phyloP scores from a whole-genome alignment of 1,140 invertebrate species.

The Ylistrum balloti region DNA sequence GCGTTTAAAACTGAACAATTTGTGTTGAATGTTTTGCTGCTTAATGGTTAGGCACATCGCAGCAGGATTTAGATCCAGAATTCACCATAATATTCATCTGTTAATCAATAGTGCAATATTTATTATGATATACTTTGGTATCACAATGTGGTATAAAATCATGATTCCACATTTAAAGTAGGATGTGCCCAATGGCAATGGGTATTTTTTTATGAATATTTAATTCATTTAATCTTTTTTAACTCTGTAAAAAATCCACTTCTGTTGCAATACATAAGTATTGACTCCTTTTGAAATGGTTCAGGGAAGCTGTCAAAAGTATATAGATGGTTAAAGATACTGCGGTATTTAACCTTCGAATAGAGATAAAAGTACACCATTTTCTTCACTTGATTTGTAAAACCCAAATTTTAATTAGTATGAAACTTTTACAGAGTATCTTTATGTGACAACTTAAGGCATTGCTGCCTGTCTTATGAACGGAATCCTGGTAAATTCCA shows the following conservation, averaged over 20 bases:
- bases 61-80: too few relatives aligned
- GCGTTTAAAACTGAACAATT: too few relatives aligned
- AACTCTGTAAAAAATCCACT: neutral
- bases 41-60: too few relatives aligned
- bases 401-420: neutral
- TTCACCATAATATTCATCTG: too few relatives aligned
- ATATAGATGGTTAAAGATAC: neutral
- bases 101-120: too few relatives aligned
- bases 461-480: neutral
- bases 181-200: neutral
- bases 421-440: constrained; percentile 6
- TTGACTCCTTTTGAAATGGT: neutral
- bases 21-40: too few relatives aligned
- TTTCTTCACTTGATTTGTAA: neutral
- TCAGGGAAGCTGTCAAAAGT: neutral
- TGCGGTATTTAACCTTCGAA: neutral
- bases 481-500: neutral
- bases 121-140: too few relatives aligned
- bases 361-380: neutral
- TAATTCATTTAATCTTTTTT: constrained; percentile 5
- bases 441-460: neutral
- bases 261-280: neutral
- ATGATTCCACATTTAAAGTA: neutral
- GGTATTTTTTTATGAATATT: neutral
- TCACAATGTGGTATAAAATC: neutral